phyloP scores from a whole-genome alignment of 53 echinoderm and acorn worm species.

The Patiria pectinifera region DNA sequence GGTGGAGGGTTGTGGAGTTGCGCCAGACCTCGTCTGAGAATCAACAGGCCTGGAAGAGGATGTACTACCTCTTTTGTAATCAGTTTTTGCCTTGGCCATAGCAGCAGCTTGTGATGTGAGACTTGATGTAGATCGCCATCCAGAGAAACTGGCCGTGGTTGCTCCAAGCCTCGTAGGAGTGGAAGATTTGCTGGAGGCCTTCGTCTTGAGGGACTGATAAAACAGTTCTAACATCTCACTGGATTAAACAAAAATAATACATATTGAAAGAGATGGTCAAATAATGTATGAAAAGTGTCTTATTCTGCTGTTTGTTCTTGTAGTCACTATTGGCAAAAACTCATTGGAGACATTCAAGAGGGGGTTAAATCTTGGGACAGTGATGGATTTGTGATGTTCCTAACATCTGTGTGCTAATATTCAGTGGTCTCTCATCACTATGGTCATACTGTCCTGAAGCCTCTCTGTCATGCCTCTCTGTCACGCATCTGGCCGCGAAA shows the following conservation, averaged over 20 bases:
- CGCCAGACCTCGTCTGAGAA: not conserved
- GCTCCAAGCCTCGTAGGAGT: not conserved
- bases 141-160: not conserved
- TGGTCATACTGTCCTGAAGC: no score
- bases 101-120: not conserved
- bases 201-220: not conserved
- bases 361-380: no score
- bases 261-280: not conserved
- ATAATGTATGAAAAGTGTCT: not conserved
- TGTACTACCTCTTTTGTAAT: not conserved
- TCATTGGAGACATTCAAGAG: no score
- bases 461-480: no score
- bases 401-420: no score
- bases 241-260: not conserved
- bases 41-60: not conserved
- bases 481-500: no score
- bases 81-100: not conserved
- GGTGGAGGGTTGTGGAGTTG: not conserved
- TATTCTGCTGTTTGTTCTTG: not conserved
- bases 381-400: no score
- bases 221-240: not conserved
- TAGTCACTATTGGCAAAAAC: no score
- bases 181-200: constrained; percentile 2
- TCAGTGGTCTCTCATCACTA: no score
- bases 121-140: not conserved